Conservation (phyloP, 2,113 vertebrate species). For the Prionailurus viverrinus region DNA sequence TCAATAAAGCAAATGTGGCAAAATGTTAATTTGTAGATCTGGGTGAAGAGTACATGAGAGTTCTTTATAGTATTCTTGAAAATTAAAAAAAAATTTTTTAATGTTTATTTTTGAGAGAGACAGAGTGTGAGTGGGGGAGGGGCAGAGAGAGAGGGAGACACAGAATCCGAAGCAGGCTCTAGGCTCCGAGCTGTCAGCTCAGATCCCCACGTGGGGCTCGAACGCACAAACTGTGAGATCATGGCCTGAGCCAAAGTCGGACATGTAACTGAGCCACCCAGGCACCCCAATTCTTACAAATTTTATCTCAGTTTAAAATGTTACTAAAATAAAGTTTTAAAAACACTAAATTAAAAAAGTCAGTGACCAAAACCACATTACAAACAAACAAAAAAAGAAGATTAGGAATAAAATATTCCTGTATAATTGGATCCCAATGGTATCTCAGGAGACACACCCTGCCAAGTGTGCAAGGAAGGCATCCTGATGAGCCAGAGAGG, state of each 20-base stretch:
- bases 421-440: neutral
- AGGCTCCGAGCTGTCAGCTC: no score
- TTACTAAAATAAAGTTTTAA: constrained; percentile 44
- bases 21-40: neutral
- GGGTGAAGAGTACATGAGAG: neutral
- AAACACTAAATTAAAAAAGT: neutral
- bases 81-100: no score
- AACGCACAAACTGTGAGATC: no score
- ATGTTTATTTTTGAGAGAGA: no score
- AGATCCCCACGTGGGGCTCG: no score
- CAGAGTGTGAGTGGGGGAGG: no score
- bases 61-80: neutral
- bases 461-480: neutral
- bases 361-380: neutral
- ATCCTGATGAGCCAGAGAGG: neutral
- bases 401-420: neutral
- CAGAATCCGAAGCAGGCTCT: no score
- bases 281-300: neutral
- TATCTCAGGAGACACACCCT: neutral
- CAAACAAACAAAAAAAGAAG: neutral
- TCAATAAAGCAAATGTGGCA: neutral
- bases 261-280: no score
- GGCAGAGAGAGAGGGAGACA: no score
- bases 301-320: constrained; percentile 50
- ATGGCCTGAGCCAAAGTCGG: no score